Evolutionary conservation across 2,888 invertebrate species (phyloP).

Genomic region (Prosapia bicincta): DNA sequence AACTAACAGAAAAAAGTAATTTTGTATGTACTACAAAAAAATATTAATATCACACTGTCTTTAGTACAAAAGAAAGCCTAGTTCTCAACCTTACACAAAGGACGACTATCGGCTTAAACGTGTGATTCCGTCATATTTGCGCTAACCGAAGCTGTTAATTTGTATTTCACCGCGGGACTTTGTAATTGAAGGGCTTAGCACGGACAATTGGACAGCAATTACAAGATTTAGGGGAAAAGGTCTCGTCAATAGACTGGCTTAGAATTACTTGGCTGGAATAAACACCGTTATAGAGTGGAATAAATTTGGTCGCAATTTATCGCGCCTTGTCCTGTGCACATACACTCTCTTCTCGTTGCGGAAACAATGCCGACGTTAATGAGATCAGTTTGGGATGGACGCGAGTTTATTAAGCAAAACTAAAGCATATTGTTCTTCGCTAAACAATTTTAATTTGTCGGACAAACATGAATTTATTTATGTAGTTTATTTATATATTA

Average conservation of each 20-base stretch:
- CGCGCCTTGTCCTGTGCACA: background rate
- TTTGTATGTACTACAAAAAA: no score
- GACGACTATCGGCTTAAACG: background rate
- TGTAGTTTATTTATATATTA: no score
- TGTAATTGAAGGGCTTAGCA: background rate
- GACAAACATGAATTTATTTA: no score
- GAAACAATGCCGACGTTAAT: background rate
- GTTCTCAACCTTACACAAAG: background rate
- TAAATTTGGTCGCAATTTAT: background rate
- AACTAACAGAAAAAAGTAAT: no score
- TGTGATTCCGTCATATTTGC: background rate
- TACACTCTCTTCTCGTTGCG: background rate
- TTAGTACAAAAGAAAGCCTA: no score
- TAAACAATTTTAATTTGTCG: no score
- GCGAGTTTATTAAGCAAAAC: background rate
- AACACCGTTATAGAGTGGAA: background rate
- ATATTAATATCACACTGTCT: no score
- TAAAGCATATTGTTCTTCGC: no score
- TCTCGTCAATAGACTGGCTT: background rate
- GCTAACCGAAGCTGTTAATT: background rate
- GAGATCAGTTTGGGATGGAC: background rate
- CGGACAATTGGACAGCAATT: background rate
- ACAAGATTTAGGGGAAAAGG: conserved; percentile 2
- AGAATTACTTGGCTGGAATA: background rate
- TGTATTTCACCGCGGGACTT: background rate